Evolutionary conservation across 2,797 vertebrate genomes (phyloP), one percentile per base, ranked within the genome.

Genomic region (Tokudaia tokunoshimensis): DNA sequence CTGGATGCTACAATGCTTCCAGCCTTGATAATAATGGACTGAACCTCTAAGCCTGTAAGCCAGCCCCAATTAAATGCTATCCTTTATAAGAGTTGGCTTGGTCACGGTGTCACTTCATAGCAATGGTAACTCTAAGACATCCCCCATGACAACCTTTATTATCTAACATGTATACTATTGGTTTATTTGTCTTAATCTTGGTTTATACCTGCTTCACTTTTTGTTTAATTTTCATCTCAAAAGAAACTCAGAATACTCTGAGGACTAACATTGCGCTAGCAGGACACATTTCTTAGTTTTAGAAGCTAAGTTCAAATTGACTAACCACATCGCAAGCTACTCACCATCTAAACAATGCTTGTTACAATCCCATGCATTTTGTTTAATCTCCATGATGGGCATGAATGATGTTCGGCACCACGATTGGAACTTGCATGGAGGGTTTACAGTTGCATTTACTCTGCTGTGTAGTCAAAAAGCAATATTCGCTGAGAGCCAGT

Each of bases 381-480:
- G 41, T 13, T 87, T 84, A 89, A 63, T 50, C 26, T 90, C 6
- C 15, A 67, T 79, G 65, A 55, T 19, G 34, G 7, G 31, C 82
- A 70, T 63, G 55, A 50, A 83, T 87, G 10, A n/a, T 19, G 0
- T 37, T 37, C 31, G 37, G 17, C 57, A 12, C 7, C 34, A 89
- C 75, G 31, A 92, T 44, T 3, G 75, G 61, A 86, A 52, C 41
- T 82, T 78, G 76, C n/a, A 29, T 17, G 67, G n/a, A 83, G 17
- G 19, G 29, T 52, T 86, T 41, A 34, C 59, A 57, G 65, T 93
- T 75, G 10, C 50, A 70, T 63, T 67, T 22, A 14, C 37, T 92
- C 75, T 65, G 41, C 70, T 44, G 0, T 89, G 95, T 79, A 65
- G 55, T 83, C 52, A 93, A 13, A 97, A 92, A 94, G 80, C 89